Percentiles rank a stretch among this genome's conserved stretches.
Conservation (phyloP, 2,113 vertebrate species). For the Rhegmatorhina hoffmannsi region DNA sequence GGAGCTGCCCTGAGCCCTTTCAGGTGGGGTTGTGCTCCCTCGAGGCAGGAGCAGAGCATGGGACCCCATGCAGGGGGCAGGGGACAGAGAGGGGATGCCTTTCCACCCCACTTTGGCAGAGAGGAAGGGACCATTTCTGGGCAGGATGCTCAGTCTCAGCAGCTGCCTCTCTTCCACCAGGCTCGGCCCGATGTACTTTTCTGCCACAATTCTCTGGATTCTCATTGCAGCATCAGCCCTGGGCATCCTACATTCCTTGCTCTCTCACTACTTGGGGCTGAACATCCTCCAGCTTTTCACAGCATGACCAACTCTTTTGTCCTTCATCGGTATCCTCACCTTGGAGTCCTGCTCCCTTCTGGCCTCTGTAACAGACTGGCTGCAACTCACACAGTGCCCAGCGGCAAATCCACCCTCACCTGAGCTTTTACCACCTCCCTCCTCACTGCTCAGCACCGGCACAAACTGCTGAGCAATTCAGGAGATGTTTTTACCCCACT, state of each 20-base stretch:
- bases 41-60: accelerated
- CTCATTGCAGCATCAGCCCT: conserved; percentile 48
- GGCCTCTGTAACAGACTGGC: not conserved
- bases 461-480: not conserved
- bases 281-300: conserved; percentile 19
- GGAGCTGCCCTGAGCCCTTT: not conserved
- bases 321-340: not conserved
- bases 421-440: not conserved
- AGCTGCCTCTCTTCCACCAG: conserved; percentile 48
- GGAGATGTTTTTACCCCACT: not conserved
- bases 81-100: not conserved
- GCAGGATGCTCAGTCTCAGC: accelerated
- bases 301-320: not conserved
- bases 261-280: conserved; percentile 63
- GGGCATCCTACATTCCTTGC: conserved; percentile 67
- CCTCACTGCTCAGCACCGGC: not conserved
- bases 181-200: conserved; percentile 72
- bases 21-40: accelerated
- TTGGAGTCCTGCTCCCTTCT: not conserved
- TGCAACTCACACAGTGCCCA: not conserved
- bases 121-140: not conserved
- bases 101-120: not conserved
- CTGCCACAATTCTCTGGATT: conserved; percentile 72
- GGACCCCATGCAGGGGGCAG: not conserved
- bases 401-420: not conserved